phyloP scores from a whole-genome alignment of 2,888 invertebrate species.

The Sminthurinus aureus region DNA sequence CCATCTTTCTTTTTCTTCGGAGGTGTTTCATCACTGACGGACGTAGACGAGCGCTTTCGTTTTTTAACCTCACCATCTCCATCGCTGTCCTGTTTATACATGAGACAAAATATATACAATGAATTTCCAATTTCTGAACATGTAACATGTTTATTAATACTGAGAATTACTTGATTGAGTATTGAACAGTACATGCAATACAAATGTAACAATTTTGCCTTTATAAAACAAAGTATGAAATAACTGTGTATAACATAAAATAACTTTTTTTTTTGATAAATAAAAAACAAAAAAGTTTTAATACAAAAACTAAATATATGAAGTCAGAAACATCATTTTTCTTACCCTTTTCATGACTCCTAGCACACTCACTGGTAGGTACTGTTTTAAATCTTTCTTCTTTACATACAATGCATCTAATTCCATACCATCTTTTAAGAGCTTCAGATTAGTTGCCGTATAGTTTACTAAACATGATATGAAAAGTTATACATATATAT shows the following conservation, averaged over 20 bases:
- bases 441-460: slow-evolving; percentile 75
- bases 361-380: slow-evolving; percentile 45
- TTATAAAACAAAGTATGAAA: no score
- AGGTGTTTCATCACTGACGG: slow-evolving; percentile 51
- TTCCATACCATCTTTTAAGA: slow-evolving; percentile 78
- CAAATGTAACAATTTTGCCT: no score
- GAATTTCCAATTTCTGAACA: no score
- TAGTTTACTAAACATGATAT: slow-evolving; percentile 67
- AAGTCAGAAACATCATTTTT: neutral
- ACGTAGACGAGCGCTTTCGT: slow-evolving; percentile 54
- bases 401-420: slow-evolving; percentile 89
- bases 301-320: neutral
- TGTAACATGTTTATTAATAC: no score
- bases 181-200: no score
- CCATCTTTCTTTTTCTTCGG: slow-evolving; percentile 39
- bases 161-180: no score
- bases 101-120: no score
- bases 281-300: neutral
- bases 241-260: slow-evolving; percentile 2
- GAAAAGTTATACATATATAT: no score
- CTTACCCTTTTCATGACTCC: slow-evolving; percentile 39
- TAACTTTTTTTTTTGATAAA: neutral
- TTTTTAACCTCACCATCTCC: slow-evolving; percentile 48
- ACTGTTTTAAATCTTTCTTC: slow-evolving; percentile 63
- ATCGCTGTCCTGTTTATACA: slow-evolving; percentile 42